Base-by-base conservation (phyloP, 2,113 vertebrate genomes). In the Cephalopterus ornatus region DNA sequence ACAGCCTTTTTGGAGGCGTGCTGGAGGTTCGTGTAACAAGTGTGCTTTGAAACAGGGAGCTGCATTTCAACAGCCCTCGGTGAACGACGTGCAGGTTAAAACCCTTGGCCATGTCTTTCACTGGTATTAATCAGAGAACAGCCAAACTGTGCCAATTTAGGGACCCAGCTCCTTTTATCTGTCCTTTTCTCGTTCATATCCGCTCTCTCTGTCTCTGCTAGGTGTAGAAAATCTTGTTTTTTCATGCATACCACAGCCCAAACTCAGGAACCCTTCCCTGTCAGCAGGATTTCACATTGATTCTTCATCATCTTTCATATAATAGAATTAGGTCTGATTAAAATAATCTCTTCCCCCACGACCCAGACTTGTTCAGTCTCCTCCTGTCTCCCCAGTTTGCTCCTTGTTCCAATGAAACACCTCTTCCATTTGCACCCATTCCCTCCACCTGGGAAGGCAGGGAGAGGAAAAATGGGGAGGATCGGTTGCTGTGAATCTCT, bases 11-110 rank as follows among this genome's bases (percentile, higher is more conserved):
- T 59, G 49, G 90, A 94, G 84, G 89, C 28, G 2, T n/a, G 56
- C 67, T 96, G 80, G 78, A 93, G 89, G 94, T 66, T 85, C 41
- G 20, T 52, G n/a, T 87, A 94, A 88, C 42, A 59, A 97, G 89
- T 59, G 75, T 58, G 37, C 85, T 89, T 83, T 33, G 78, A 79
- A 95, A 67, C n/a, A 47, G 50, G 1, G 9, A 1, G 9, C 66
- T 49, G 85, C 12, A 15, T 95, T 91, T 68, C 39, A 79, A 18
- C 65, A 78, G 80, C 61, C 9, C 0, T 35, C 17, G 27, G 41
- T 92, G 74, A 92, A 80, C 72, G 85, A 20, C 0, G 13, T 6
- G 56, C 56, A 47, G 44, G 35, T 82, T 84, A 10, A 30, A 75
- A 59, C 73, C 61, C 68, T 49, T 61, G 73, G 46, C 47, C 4